Evolutionary conservation across 2,797 vertebrate genomes (phyloP).

Genomic region (Siniperca obscura): DNA sequence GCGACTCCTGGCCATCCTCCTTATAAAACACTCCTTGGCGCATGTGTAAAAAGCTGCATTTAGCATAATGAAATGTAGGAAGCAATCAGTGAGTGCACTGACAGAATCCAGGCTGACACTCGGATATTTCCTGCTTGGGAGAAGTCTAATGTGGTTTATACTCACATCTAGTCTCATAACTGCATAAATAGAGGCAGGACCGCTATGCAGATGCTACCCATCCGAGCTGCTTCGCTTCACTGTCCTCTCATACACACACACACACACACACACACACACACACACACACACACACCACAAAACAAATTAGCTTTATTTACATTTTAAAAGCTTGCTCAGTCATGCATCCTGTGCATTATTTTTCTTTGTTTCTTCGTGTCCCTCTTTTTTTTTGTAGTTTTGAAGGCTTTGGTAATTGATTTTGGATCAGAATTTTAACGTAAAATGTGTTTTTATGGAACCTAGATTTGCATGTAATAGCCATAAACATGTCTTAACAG

Average conservation of each 20-base stretch:
- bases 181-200: constrained; percentile 65
- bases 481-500: background rate
- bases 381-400: background rate
- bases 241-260: constrained; percentile 25
- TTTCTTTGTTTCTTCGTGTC: constrained; percentile 1
- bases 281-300: constrained; percentile 11
- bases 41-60: constrained; percentile 74
- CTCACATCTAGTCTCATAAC: constrained; percentile 78
- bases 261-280: constrained; percentile 13
- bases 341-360: constrained; percentile 9
- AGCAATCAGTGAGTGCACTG: constrained; percentile 79
- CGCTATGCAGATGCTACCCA: constrained; percentile 79
- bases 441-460: background rate
- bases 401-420: constrained; percentile 8
- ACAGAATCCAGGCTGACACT: constrained; percentile 79
- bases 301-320: constrained; percentile 53
- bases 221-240: constrained; percentile 58
- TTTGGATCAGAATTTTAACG: background rate
- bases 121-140: constrained; percentile 75
- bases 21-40: constrained; percentile 48
- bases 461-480: background rate
- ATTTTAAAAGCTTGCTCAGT: constrained; percentile 48
- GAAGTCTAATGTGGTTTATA: constrained; percentile 77
- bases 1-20: constrained; percentile 54
- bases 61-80: constrained; percentile 85